A percentile compares a stretch with the other conserved stretches of the same genome.
These are phyloP conservation scores for Heliconius sara DNA, from an alignment of 2,888 invertebrate genomes.

Conservation along the genomic window DNA sequence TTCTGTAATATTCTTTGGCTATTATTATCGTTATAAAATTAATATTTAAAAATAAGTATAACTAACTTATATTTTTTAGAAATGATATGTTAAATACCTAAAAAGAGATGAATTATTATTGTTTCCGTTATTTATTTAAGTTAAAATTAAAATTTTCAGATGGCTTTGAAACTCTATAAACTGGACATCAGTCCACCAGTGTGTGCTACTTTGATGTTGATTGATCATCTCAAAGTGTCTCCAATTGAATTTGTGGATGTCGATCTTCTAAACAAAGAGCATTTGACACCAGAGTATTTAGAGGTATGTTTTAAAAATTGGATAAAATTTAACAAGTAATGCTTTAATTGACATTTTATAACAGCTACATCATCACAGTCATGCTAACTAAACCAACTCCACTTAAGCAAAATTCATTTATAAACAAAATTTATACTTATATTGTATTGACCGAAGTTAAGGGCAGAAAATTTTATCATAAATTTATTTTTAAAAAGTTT, in stretches of 20 bases:
- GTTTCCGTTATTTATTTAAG: not conserved
- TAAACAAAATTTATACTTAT: not conserved
- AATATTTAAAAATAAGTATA: not conserved
- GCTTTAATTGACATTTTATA: not conserved
- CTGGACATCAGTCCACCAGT: constrained; percentile 62
- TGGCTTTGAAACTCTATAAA: constrained; percentile 64
- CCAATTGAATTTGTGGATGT: constrained; percentile 58
- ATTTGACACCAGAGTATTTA: constrained; percentile 66
- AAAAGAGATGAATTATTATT: not conserved
- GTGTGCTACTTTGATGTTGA: constrained; percentile 61
- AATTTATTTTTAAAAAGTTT: no score
- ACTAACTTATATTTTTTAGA: not conserved
- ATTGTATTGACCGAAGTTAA: no score
- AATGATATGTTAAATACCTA: not conserved
- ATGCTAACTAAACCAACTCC: not conserved
- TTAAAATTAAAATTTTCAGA: constrained; percentile 37
- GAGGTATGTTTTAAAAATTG: constrained; percentile 59
- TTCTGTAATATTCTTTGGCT: no score
- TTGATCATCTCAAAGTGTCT: constrained; percentile 48
- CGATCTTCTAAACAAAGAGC: constrained; percentile 60
- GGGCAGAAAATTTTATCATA: no score
- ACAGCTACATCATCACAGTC: not conserved
- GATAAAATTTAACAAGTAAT: not conserved
- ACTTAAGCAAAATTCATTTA: not conserved
- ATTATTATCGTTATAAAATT: no score